Evolutionary conservation across 2,797 vertebrate species (phyloP).

Genomic region (Pangasius mekongensis): DNA sequence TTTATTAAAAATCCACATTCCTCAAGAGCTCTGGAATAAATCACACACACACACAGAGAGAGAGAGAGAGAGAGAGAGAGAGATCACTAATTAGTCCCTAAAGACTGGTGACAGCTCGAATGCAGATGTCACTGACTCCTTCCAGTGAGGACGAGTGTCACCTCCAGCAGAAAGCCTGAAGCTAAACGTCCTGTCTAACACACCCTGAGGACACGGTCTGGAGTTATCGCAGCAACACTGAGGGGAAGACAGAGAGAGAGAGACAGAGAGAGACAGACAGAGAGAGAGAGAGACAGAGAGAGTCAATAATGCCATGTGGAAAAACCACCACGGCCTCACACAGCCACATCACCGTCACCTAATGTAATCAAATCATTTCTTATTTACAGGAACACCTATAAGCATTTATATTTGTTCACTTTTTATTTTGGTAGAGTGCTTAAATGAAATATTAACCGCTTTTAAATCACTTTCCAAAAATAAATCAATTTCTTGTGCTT

Average conservation of each 20-base stretch:
- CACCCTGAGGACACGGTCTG: conserved; percentile 12
- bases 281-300: neutral
- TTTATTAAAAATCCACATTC: neutral
- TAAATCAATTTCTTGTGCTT: too few species aligned
- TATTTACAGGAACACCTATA: neutral
- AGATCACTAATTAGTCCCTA: neutral
- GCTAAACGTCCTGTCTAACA: conserved; percentile 20
- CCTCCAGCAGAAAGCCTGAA: conserved; percentile 31
- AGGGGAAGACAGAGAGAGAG: neutral
- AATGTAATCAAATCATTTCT: neutral
- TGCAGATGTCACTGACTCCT: conserved; percentile 19
- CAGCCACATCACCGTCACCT: neutral
- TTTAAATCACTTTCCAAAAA: too few species aligned
- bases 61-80: neutral
- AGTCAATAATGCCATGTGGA: neutral
- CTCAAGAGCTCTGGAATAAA: neutral
- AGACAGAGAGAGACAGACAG: neutral
- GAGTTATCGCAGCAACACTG: conserved; percentile 23
- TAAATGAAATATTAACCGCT: too few species aligned
- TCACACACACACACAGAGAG: neutral
- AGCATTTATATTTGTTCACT: neutral
- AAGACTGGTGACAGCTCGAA: neutral
- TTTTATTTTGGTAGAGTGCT: too few species aligned
- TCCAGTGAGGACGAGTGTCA: neutral
- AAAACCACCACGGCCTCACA: neutral